Evolutionary conservation across 2,888 invertebrate species (phyloP).

Genomic region (Strigamia crassipes): DNA sequence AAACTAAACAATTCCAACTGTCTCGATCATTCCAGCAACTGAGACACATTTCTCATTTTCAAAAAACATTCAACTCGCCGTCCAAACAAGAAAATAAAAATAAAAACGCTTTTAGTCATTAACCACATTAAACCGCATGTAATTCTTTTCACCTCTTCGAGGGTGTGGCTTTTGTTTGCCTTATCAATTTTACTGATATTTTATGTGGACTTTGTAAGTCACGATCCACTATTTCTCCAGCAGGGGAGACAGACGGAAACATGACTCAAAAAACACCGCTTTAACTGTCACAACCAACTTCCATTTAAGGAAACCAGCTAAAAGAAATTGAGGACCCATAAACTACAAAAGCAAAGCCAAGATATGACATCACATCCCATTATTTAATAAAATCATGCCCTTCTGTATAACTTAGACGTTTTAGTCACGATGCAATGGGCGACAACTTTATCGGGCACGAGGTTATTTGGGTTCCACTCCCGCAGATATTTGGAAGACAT

Average conservation of each 20-base stretch:
- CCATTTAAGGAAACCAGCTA: not conserved
- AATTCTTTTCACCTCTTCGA: not conserved
- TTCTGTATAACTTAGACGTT: too few relatives aligned
- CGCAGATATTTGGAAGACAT: too few relatives aligned
- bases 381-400: too few relatives aligned
- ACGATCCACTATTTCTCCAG: not conserved
- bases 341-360: too few relatives aligned
- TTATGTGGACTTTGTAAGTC: conserved; percentile 31
- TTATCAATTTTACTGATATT: conserved; percentile 35
- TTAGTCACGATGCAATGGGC: too few relatives aligned
- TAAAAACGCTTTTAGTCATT: not conserved
- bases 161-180: not conserved
- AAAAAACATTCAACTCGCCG: not conserved
- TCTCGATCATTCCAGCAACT: not conserved
- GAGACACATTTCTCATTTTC: conserved; percentile 17
- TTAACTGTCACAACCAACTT: not conserved
- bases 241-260: not conserved
- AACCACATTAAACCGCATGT: not conserved
- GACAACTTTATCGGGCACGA: too few relatives aligned
- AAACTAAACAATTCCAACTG: conserved; percentile 10
- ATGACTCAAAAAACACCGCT: not conserved
- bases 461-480: too few relatives aligned
- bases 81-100: not conserved
- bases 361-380: too few relatives aligned
- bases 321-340: not conserved